Evolutionary conservation across 2,797 vertebrate genomes (phyloP).

Genomic region (Microchirus variegatus): DNA sequence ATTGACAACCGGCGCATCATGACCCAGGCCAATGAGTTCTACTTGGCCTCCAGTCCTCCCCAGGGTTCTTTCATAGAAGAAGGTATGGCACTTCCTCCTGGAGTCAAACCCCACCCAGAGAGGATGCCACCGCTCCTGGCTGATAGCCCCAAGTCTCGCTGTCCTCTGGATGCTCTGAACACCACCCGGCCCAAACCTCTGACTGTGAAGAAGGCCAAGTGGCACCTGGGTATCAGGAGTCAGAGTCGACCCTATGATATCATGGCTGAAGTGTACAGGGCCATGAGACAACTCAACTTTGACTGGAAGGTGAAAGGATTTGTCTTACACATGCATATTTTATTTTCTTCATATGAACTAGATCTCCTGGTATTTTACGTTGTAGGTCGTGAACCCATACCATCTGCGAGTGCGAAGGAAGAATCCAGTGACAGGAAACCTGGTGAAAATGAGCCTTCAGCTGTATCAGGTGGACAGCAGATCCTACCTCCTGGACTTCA

Average conservation of each 20-base stretch:
- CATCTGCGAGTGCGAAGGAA: slow-evolving; percentile 93
- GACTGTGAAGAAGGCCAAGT: slow-evolving; percentile 98
- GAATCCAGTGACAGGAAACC: slow-evolving; percentile 96
- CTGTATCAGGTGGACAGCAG: slow-evolving; percentile 98
- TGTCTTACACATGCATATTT: background rate
- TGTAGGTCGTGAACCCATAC: slow-evolving; percentile 95
- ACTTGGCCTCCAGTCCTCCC: slow-evolving; percentile 97
- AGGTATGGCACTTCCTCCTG: slow-evolving; percentile 89
- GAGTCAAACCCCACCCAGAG: slow-evolving; percentile 95
- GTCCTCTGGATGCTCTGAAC: slow-evolving; percentile 95
- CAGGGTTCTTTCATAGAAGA: slow-evolving; percentile 97
- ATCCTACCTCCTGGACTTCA: slow-evolving; percentile 98
- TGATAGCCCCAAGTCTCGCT: slow-evolving; percentile 94
- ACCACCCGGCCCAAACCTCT: slow-evolving; percentile 94
- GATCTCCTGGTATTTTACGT: background rate
- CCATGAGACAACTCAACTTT: slow-evolving; percentile 95
- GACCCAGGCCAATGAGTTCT: slow-evolving; percentile 99
- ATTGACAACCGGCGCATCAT: slow-evolving; percentile 99
- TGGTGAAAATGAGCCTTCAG: slow-evolving; percentile 98
- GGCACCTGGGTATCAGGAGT: slow-evolving; percentile 98
- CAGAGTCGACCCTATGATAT: slow-evolving; percentile 98
- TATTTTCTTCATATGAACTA: background rate
- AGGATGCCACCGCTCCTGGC: slow-evolving; percentile 95
- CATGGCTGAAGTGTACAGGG: slow-evolving; percentile 98
- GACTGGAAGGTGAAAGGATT: slow-evolving; percentile 92